Conservation (phyloP, 2,888 invertebrate species). For the Aradus depressus region DNA sequence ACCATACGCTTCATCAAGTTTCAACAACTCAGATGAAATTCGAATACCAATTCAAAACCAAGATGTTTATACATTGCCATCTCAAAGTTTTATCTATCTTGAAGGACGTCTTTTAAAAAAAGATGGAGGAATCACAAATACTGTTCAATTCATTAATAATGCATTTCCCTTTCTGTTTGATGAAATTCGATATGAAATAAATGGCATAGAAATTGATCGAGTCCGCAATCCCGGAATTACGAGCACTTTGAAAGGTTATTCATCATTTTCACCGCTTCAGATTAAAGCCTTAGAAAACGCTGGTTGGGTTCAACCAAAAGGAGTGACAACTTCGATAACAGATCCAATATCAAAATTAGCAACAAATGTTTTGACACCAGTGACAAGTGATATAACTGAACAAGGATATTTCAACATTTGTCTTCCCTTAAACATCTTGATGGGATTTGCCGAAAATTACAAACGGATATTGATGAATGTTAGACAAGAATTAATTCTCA, state of each 20-base stretch:
- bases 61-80: slow-evolving; percentile 32
- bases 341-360: too few relatives aligned
- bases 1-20: slow-evolving; percentile 30
- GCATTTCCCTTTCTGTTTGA: slow-evolving; percentile 9
- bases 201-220: slow-evolving; percentile 6
- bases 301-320: neutral
- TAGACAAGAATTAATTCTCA: slow-evolving; percentile 15
- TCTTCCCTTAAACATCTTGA: slow-evolving; percentile 4
- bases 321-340: neutral
- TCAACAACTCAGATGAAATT: slow-evolving; percentile 34
- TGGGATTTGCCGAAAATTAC: slow-evolving; percentile 10
- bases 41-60: slow-evolving; percentile 33
- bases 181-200: slow-evolving; percentile 2
- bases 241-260: too few relatives aligned
- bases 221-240: slow-evolving; percentile 5
- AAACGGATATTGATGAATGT: slow-evolving; percentile 8
- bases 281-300: neutral
- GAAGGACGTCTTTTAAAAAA: slow-evolving; percentile 20
- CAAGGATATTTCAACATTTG: slow-evolving; percentile 8
- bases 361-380: too few relatives aligned
- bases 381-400: too few relatives aligned
- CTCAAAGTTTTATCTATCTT: slow-evolving; percentile 29
- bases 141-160: slow-evolving; percentile 2
- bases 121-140: too few relatives aligned
- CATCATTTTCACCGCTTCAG: neutral